Evolutionary conservation across 2,888 invertebrate genomes (phyloP).

Genomic region (Eilema caniola): DNA sequence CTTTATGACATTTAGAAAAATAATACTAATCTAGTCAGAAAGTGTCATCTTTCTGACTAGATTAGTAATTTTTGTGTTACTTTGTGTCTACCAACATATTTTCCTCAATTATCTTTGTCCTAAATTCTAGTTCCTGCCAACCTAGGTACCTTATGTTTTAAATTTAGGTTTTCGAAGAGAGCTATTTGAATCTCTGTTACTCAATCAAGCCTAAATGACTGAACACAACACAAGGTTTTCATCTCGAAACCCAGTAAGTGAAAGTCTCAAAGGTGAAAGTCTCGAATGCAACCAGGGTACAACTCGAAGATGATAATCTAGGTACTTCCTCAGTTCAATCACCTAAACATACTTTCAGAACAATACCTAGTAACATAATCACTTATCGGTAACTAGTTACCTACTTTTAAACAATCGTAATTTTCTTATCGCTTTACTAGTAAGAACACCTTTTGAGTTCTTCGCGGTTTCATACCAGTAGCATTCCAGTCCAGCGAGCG

Average conservation of each 20-base stretch:
- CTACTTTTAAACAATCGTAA: constrained; percentile 7
- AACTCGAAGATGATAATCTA: neutral
- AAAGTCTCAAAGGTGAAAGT: neutral
- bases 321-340: neutral
- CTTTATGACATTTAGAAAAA: too few species aligned
- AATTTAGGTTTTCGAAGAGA: too few species aligned
- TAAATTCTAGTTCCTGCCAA: too few species aligned
- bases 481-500: too few species aligned
- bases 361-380: constrained; percentile 18
- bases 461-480: neutral
- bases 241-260: neutral
- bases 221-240: too few species aligned
- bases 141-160: too few species aligned
- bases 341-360: neutral
- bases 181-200: too few species aligned
- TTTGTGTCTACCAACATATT: neutral
- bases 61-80: neutral
- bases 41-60: too few species aligned
- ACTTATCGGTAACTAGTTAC: constrained; percentile 25
- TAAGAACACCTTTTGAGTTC: neutral
- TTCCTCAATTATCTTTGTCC: neutral
- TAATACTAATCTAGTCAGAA: too few species aligned
- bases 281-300: neutral
- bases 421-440: constrained; percentile 5
- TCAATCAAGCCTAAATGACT: too few species aligned